Conservation (phyloP, 2,888 invertebrate genomes). For the Atherix ibis region DNA sequence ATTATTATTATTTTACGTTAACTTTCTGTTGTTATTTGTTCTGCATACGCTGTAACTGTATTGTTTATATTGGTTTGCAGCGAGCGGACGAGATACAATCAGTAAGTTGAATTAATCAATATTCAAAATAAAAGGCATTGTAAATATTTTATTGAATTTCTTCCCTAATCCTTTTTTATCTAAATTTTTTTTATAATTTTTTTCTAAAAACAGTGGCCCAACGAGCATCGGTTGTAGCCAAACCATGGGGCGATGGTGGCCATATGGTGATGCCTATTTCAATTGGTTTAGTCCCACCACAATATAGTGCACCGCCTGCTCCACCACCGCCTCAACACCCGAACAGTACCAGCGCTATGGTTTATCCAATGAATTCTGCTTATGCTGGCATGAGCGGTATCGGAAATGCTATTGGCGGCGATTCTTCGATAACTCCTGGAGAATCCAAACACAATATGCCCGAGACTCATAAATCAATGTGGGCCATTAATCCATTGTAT, state of each 20-base stretch:
- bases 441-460: slow-evolving; percentile 13
- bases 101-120: slow-evolving; percentile 8
- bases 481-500: slow-evolving; percentile 26
- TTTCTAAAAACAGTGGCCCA: slow-evolving; percentile 10
- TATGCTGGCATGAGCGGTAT: slow-evolving; percentile 3
- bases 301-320: slow-evolving; percentile 13
- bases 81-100: slow-evolving; percentile 10
- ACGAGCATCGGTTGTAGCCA: slow-evolving; percentile 10
- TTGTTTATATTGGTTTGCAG: slow-evolving; percentile 1
- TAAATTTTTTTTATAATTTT: neutral
- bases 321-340: slow-evolving; percentile 7
- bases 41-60: neutral
- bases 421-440: slow-evolving; percentile 9
- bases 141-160: no score
- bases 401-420: no score
- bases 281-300: slow-evolving; percentile 10
- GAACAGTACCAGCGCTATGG: slow-evolving; percentile 7
- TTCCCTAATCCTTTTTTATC: neutral
- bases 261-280: slow-evolving; percentile 11
- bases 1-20: no score
- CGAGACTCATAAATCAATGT: slow-evolving; percentile 16
- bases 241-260: slow-evolving; percentile 9
- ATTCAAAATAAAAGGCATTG: no score
- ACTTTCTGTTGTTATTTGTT: neutral
- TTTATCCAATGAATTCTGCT: slow-evolving; percentile 9